A percentile compares a stretch with the other conserved stretches of the same genome.
These are phyloP conservation scores for Platyrinchus mystaceus DNA, from an alignment of 2,797 vertebrate species.

Conservation along the genomic window DNA sequence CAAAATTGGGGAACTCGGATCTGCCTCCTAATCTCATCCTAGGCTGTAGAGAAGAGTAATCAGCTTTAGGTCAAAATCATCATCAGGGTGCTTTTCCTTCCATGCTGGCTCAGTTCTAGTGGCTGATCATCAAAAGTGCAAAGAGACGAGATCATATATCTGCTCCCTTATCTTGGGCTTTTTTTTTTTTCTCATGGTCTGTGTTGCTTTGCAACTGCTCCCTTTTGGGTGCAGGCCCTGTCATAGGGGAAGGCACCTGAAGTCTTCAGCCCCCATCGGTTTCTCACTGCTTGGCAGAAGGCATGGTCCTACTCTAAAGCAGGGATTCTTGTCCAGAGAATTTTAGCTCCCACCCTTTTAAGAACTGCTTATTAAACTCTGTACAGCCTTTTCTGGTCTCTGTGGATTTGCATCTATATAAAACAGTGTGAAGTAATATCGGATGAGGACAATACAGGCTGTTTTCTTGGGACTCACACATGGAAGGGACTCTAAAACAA, in stretches of 20 bases:
- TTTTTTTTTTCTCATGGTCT: not conserved
- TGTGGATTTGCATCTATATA: not conserved
- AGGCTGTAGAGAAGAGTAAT: not conserved
- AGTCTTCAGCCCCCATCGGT: fast-evolving
- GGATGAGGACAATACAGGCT: not conserved
- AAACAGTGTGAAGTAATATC: not conserved
- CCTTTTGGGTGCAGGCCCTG: not conserved
- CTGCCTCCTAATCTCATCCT: not conserved
- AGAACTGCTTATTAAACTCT: not conserved
- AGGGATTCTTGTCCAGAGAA: not conserved
- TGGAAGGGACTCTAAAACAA: not conserved
- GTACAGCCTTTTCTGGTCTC: not conserved
- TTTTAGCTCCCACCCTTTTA: not conserved
- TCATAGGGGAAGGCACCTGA: not conserved
- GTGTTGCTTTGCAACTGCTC: not conserved
- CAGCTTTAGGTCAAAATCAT: not conserved
- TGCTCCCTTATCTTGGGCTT: not conserved
- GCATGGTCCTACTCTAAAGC: not conserved
- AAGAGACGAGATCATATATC: not conserved
- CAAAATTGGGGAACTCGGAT: not conserved
- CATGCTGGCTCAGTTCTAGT: not conserved
- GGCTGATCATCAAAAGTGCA: not conserved
- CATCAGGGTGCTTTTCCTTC: not conserved
- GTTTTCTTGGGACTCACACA: not conserved
- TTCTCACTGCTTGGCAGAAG: not conserved